Base-by-base conservation (phyloP, 2,888 invertebrate species). In the Agrochola circellaris region DNA sequence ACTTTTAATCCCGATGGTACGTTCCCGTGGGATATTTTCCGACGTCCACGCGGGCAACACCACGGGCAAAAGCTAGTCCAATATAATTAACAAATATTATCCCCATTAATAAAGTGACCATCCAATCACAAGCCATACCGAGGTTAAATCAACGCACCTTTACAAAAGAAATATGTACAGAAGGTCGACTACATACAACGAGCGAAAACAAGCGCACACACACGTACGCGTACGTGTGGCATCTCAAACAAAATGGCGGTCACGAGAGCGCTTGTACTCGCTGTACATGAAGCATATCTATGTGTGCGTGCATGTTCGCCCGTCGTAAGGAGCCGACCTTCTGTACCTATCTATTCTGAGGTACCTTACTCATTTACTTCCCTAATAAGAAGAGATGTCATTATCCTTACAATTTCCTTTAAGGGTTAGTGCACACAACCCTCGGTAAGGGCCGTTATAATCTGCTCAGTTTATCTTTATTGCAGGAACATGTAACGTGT, bases 391-490 rank as follows among this genome's bases (percentile, higher is more conserved):
- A 76, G 82, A 69, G 78, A 88, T 79, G 83, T 82, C 87, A 82
- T 84, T 80, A 83, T 78, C 81, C 86, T 77, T 67, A 84, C 85
- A 81, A 81, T 83, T 83, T 81, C 83, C 82, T 80, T 84, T 84
- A 79, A 81, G 73, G 79, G 74, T 71, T 66, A 79, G 79, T 77
- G 79, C 84, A 81, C 85, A 87, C 85, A 65, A 51, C 75, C 79
- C 76, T 76, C 75, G 30, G 62, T 42, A 54, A 64, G 77, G 80
- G 71, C 66, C 74, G 67, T 79, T 76, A 82, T 85, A 88, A 87
- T 87, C 84, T 81, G 70, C 58, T 62, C 69, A 83, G 77, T 87
- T 87, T 83, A 89, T 89, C 88, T 89, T 85, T 84, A 89, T 85
- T 85, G 82, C 79, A 72, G 72, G 68, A 75, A 84, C 82, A 83